A percentile compares a stretch with the other conserved stretches of the same genome.
phyloP scores from a whole-genome alignment of 2,113 vertebrate genomes.

The Pterophyllum scalare region DNA sequence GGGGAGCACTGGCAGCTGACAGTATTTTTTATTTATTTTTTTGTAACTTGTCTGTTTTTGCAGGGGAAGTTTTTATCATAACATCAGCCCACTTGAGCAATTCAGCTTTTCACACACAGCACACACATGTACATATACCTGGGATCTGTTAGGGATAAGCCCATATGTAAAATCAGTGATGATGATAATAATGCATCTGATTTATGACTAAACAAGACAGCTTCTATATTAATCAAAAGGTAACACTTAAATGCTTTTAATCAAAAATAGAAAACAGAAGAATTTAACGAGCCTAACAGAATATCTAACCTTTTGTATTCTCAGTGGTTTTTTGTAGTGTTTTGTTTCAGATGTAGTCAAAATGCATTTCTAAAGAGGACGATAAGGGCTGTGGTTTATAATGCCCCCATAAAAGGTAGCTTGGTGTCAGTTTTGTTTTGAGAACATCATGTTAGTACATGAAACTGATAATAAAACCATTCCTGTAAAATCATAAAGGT shows the following conservation, averaged over 20 bases:
- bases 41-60: not conserved
- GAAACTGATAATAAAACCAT: slow-evolving; percentile 12
- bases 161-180: not conserved
- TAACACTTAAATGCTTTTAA: not conserved
- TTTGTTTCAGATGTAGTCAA: slow-evolving; percentile 36
- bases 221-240: not conserved
- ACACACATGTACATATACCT: not conserved
- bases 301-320: not conserved
- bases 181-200: not conserved
- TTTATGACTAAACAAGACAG: not conserved
- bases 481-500: not conserved
- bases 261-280: not conserved
- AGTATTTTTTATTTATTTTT: not conserved
- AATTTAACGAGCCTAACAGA: not conserved
- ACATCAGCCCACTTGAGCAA: not conserved
- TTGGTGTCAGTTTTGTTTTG: slow-evolving; percentile 5
- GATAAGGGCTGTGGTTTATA: slow-evolving; percentile 23
- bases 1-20: too few relatives aligned
- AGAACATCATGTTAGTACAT: slow-evolving; percentile 21
- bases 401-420: not conserved
- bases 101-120: not conserved
- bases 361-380: not conserved
- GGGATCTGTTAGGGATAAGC: not conserved
- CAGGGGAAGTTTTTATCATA: not conserved
- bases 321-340: not conserved